Conservation (phyloP, 1,140 invertebrate genomes). For the Conus betulinus region DNA sequence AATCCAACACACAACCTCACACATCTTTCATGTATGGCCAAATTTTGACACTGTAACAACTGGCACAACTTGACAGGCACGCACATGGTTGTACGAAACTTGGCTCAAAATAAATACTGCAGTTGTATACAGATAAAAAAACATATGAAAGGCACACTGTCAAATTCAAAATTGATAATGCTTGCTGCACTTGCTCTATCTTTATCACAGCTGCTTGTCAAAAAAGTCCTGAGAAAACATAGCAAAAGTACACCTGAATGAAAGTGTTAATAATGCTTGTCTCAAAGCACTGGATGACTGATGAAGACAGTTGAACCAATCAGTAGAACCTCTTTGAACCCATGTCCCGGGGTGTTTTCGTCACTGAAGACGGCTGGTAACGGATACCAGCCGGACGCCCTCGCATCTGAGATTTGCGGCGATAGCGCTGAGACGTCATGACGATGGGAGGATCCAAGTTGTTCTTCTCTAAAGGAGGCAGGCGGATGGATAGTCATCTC, state of each 20-base stretch:
- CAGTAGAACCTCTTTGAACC: slow-evolving; percentile 8
- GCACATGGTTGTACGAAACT: neutral
- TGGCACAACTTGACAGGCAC: neutral
- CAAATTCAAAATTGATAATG: neutral
- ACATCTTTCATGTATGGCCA: no score
- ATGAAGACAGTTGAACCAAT: slow-evolving; percentile 18
- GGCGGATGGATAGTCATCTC: slow-evolving; percentile 60
- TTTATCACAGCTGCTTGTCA: slow-evolving; percentile 30
- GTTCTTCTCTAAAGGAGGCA: slow-evolving; percentile 55
- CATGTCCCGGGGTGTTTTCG: neutral
- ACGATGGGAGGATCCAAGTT: slow-evolving; percentile 50
- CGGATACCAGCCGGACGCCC: no score
- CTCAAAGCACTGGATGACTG: neutral
- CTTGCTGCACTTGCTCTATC: neutral
- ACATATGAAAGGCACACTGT: neutral
- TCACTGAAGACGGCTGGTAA: neutral
- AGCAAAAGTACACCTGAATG: neutral
- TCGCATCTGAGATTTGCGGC: slow-evolving; percentile 18
- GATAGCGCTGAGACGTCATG: slow-evolving; percentile 48
- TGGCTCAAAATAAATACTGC: neutral
- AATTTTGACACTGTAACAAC: no score
- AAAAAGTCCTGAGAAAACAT: slow-evolving; percentile 18
- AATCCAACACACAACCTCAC: no score
- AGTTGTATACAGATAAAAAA: neutral
- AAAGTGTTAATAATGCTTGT: neutral